phyloP scores from a whole-genome alignment of 2,797 vertebrate genomes.

The Poecilia velifera region DNA sequence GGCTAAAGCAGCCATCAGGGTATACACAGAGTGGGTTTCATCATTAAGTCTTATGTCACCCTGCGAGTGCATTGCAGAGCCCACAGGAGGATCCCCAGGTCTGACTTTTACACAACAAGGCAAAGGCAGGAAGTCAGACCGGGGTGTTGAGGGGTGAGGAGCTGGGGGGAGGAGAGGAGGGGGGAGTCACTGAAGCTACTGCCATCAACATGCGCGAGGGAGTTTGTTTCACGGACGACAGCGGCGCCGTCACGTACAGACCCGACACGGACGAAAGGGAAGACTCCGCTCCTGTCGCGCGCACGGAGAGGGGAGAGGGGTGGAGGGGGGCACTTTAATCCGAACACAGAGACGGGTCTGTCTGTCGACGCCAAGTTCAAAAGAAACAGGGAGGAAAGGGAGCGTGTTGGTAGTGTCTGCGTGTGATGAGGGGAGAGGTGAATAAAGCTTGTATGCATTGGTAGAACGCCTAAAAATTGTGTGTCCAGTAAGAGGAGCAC shows the following conservation, averaged over 20 bases:
- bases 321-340: conserved; percentile 51
- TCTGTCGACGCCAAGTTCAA: conserved; percentile 54
- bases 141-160: conserved; percentile 12
- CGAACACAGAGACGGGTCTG: conserved; percentile 63
- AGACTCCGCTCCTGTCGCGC: conserved; percentile 35
- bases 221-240: conserved; percentile 58
- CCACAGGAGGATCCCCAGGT: conserved; percentile 80
- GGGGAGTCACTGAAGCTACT: conserved; percentile 20
- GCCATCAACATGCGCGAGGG: conserved; percentile 27
- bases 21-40: conserved; percentile 46
- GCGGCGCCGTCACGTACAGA: conserved; percentile 42
- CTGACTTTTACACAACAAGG: conserved; percentile 74
- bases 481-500: too few species aligned
- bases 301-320: too few species aligned
- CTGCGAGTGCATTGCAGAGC: conserved; percentile 38
- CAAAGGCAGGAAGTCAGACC: conserved; percentile 80
- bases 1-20: conserved; percentile 50
- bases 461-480: too few species aligned
- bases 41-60: conserved; percentile 61
- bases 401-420: conserved; percentile 34
- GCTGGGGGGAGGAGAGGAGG: not conserved
- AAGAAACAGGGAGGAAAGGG: conserved; percentile 34
- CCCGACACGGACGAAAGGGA: conserved; percentile 53
- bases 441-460: conserved; percentile 27
- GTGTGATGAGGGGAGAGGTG: conserved; percentile 35